These are phyloP conservation scores for Leptosomus discolor DNA, from an alignment of 2,113 vertebrate species.

Conservation along the genomic window DNA sequence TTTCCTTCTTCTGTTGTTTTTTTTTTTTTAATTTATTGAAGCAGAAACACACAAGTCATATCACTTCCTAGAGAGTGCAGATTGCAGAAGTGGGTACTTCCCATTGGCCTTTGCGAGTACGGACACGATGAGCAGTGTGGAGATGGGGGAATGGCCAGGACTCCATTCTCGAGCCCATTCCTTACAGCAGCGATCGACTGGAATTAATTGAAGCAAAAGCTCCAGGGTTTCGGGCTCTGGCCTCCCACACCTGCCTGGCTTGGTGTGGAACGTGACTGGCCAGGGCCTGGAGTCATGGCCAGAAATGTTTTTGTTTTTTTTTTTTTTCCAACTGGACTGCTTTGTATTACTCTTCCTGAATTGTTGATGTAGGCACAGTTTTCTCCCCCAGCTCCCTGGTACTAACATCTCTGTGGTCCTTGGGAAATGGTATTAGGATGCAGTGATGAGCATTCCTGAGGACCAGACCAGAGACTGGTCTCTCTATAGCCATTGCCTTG, in stretches of 20 bases:
- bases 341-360: background rate
- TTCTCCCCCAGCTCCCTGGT: background rate
- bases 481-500: background rate
- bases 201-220: background rate
- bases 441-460: background rate
- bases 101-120: conserved; percentile 3
- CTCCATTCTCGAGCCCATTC: background rate
- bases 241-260: background rate
- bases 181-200: background rate
- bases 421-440: background rate
- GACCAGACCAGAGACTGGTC: background rate
- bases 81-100: conserved; percentile 23
- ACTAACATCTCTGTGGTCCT: background rate
- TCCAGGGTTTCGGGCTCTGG: background rate
- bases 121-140: background rate
- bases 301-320: background rate
- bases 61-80: conserved; percentile 57
- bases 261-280: background rate
- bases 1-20: background rate
- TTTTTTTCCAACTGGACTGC: background rate
- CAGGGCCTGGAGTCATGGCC: background rate
- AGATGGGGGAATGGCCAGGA: background rate
- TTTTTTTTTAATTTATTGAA: conserved; percentile 67
- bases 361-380: background rate
- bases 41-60: conserved; percentile 56